Percentiles rank a stretch among this genome's conserved stretches.
Evolutionary conservation across 2,797 vertebrate genomes (phyloP).

Genomic region (Mustela erminea): DNA sequence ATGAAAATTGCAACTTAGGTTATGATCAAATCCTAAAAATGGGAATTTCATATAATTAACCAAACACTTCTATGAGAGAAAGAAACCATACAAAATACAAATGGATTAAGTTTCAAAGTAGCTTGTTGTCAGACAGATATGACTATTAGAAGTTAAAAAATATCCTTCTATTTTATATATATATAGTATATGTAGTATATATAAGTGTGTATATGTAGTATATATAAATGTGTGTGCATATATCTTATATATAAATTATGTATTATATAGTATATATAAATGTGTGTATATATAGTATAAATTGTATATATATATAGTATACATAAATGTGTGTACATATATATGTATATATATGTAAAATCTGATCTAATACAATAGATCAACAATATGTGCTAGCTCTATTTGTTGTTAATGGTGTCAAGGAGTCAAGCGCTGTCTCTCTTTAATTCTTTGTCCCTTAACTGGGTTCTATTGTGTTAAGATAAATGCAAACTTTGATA

Average conservation of each 20-base stretch:
- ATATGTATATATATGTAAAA: background rate
- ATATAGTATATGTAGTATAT: too few species aligned
- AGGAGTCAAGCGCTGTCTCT: background rate
- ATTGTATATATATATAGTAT: too few species aligned
- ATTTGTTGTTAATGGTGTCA: background rate
- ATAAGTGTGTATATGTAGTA: background rate
- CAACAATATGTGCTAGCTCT: background rate
- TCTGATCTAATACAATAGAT: background rate
- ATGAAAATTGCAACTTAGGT: background rate
- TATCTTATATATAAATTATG: too few species aligned
- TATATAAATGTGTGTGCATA: too few species aligned
- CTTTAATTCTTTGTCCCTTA: background rate
- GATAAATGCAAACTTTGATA: background rate
- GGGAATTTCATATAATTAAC: background rate
- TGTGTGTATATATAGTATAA: too few species aligned
- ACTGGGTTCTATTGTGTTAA: background rate
- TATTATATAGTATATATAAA: background rate
- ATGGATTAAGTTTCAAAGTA: background rate
- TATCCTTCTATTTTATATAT: background rate
- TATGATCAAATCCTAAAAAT: background rate
- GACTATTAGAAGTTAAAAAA: background rate
- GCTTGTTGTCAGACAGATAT: background rate
- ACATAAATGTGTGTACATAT: background rate
- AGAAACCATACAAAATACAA: constrained; percentile 21
- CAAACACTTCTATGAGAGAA: constrained; percentile 19